Percentiles rank a stretch among this genome's conserved stretches.
Evolutionary conservation across 2,888 invertebrate species (phyloP).

Genomic region (Bursaphelenchus okinawaensis): DNA sequence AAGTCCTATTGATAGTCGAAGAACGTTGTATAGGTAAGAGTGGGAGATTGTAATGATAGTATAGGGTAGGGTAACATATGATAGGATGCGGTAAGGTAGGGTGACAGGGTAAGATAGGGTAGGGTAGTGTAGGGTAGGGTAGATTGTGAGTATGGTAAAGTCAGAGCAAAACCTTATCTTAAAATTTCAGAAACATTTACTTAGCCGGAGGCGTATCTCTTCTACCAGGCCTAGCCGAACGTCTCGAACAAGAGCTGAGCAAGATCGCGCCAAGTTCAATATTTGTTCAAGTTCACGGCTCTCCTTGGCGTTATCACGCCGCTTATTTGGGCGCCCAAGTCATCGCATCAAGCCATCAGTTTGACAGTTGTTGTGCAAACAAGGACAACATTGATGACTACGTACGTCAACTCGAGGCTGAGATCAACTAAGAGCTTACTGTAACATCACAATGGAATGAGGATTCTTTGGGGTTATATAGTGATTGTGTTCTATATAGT

Average conservation of each 20-base stretch:
- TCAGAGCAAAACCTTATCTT: constrained; percentile 2
- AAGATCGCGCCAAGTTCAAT: constrained; percentile 63
- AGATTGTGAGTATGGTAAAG: too few relatives aligned
- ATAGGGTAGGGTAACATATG: too few relatives aligned
- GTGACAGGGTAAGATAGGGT: too few relatives aligned
- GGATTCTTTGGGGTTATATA: too few relatives aligned
- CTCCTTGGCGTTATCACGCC: constrained; percentile 65
- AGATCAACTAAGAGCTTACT: constrained; percentile 9
- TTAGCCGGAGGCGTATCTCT: constrained; percentile 64
- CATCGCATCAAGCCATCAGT: constrained; percentile 35
- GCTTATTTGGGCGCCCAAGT: constrained; percentile 65
- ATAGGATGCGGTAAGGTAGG: too few relatives aligned
- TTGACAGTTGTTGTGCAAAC: constrained; percentile 39
- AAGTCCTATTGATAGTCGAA: constrained; percentile 65
- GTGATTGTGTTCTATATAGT: too few relatives aligned
- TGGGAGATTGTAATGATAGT: not conserved
- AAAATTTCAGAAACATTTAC: constrained; percentile 62
- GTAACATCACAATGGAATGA: too few relatives aligned
- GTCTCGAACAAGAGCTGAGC: constrained; percentile 63
- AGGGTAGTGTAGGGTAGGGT: too few relatives aligned
- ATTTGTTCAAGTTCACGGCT: constrained; percentile 58
- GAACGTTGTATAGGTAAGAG: constrained; percentile 45
- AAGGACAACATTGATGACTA: constrained; percentile 39
- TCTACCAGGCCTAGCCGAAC: constrained; percentile 64
- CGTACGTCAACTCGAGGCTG: constrained; percentile 28